Conservation (phyloP, 2,888 invertebrate species). For the Cotesia congregata region DNA sequence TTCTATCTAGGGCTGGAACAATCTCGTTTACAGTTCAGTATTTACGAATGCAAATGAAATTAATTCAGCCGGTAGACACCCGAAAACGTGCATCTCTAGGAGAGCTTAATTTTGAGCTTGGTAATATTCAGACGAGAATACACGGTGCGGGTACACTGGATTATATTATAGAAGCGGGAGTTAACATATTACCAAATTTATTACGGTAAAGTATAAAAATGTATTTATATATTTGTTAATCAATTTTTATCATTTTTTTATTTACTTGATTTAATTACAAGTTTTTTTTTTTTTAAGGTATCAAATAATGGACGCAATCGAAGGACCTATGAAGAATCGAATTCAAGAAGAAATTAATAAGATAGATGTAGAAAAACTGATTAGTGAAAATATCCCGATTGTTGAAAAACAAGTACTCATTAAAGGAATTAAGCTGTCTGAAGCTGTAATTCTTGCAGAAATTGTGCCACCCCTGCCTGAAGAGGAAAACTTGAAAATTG, state of each 20-base stretch:
- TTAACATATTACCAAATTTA: slow-evolving; percentile 88
- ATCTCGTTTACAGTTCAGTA: slow-evolving; percentile 86
- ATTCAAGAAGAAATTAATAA: slow-evolving; percentile 82
- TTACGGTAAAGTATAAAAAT: slow-evolving; percentile 71
- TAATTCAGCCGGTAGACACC: slow-evolving; percentile 85
- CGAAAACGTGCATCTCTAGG: slow-evolving; percentile 80
- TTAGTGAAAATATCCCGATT: slow-evolving; percentile 79
- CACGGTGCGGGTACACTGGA: slow-evolving; percentile 89
- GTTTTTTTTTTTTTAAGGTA: slow-evolving; percentile 68
- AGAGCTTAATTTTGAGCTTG: slow-evolving; percentile 83
- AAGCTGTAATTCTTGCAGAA: slow-evolving; percentile 60
- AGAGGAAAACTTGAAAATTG: slow-evolving; percentile 57
- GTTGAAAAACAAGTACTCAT: slow-evolving; percentile 73
- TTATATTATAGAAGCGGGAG: slow-evolving; percentile 83
- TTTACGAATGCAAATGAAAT: slow-evolving; percentile 77
- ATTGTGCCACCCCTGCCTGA: slow-evolving; percentile 51
- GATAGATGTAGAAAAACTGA: slow-evolving; percentile 81
- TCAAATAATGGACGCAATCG: slow-evolving; percentile 89
- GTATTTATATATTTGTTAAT: background rate
- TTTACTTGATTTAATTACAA: background rate
- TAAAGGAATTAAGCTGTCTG: slow-evolving; percentile 55
- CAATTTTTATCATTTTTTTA: too few relatives aligned
- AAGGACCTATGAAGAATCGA: slow-evolving; percentile 81
- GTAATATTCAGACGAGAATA: slow-evolving; percentile 87
- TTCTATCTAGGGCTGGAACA: slow-evolving; percentile 80